Percentiles rank a stretch among this genome's conserved stretches.
Conservation (phyloP, 2,888 invertebrate species). For the Periphyllus acericola region DNA sequence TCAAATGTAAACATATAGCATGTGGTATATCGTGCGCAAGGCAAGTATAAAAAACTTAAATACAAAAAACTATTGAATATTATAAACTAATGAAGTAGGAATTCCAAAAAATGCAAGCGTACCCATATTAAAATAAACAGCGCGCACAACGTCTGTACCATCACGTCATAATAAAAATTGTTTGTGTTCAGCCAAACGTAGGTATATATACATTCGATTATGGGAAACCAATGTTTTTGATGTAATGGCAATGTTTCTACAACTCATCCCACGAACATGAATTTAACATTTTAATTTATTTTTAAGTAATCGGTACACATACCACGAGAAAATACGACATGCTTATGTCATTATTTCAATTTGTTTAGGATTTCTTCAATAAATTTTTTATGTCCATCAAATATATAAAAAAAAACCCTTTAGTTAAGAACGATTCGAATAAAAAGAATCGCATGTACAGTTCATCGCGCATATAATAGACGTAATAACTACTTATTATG, state of each 20-base stretch:
- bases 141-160: too few relatives aligned
- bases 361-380: too few relatives aligned
- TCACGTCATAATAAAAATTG: not conserved
- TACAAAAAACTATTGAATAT: not conserved
- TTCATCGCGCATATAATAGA: too few relatives aligned
- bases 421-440: not conserved
- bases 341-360: too few relatives aligned
- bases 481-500: too few relatives aligned
- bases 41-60: not conserved
- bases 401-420: not conserved
- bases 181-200: not conserved
- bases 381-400: too few relatives aligned
- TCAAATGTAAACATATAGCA: too few relatives aligned
- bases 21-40: not conserved
- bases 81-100: not conserved
- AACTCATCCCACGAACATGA: not conserved
- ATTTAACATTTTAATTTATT: not conserved
- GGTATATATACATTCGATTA: too few relatives aligned
- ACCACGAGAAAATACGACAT: not conserved
- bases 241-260: not conserved
- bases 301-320: not conserved
- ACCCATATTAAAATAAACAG: too few relatives aligned
- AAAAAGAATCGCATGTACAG: not conserved
- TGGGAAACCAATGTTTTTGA: not conserved
- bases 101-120: not conserved